These are phyloP conservation scores for Noctua pronuba DNA, from an alignment of 2,888 invertebrate species.

Conservation along the genomic window DNA sequence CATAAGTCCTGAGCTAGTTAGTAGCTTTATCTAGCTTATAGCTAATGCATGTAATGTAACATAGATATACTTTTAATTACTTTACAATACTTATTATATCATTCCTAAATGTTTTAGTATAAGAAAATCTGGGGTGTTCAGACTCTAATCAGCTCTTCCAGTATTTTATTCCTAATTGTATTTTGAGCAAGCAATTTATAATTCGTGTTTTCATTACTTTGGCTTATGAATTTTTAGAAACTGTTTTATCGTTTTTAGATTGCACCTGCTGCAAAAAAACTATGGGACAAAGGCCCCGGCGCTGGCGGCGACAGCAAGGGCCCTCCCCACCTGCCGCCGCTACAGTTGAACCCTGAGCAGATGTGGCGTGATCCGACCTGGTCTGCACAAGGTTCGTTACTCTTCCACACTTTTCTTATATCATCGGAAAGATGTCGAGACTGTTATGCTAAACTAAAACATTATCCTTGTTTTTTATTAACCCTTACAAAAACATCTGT, in stretches of 20 bases:
- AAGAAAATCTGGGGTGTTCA: neutral
- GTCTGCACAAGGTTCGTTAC: constrained; percentile 94
- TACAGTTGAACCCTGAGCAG: constrained; percentile 93
- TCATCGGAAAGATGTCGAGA: constrained; percentile 13
- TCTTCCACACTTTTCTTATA: constrained; percentile 27
- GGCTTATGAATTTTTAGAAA: constrained; percentile 35
- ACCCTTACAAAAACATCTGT: neutral
- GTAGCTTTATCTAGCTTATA: constrained; percentile 2
- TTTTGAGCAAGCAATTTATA: constrained; percentile 4
- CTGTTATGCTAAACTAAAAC: neutral
- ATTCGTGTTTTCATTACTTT: constrained; percentile 3
- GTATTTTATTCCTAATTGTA: neutral
- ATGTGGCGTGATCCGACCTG: constrained; percentile 98
- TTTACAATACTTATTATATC: neutral
- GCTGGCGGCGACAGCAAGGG: constrained; percentile 94
- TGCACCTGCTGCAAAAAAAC: constrained; percentile 97
- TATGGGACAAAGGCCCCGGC: constrained; percentile 95
- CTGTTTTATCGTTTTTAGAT: constrained; percentile 90
- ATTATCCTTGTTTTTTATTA: neutral
- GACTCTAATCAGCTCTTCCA: neutral
- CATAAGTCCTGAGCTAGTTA: neutral
- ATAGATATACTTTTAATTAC: neutral
- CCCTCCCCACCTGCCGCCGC: constrained; percentile 93
- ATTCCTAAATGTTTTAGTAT: constrained; percentile 4
- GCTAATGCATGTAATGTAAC: constrained; percentile 25